These are phyloP conservation scores for Vipera ursinii DNA, from an alignment of 2,797 vertebrate genomes.

Conservation along the genomic window DNA sequence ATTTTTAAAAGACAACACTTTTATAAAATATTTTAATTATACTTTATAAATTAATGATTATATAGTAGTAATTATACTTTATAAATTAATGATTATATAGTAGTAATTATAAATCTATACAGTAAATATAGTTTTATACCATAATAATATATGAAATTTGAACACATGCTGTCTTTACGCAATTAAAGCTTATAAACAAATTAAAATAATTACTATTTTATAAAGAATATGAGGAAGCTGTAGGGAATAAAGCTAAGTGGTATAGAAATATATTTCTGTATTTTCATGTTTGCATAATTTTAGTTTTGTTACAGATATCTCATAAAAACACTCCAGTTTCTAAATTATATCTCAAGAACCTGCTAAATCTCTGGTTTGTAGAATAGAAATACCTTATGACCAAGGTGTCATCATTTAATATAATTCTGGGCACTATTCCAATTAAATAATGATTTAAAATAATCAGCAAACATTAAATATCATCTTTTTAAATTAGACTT, in stretches of 20 bases:
- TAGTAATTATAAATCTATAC: background rate
- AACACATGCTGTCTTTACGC: background rate
- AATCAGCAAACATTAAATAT: background rate
- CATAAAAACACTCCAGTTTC: background rate
- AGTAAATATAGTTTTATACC: background rate
- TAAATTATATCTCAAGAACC: background rate
- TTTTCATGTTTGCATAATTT: background rate
- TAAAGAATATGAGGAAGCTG: background rate
- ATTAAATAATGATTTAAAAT: background rate
- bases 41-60: background rate
- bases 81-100: background rate
- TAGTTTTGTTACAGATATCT: background rate
- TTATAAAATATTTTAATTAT: background rate
- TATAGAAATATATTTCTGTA: background rate
- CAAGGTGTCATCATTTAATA: background rate
- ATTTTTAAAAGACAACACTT: slow-evolving; percentile 23
- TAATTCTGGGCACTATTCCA: background rate
- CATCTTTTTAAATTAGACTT: background rate
- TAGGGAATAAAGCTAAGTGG: background rate
- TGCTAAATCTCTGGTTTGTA: background rate
- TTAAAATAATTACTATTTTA: slow-evolving; percentile 8
- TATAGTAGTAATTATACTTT: background rate
- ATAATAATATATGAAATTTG: slow-evolving; percentile 12
- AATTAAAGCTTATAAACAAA: background rate
- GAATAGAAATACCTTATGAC: background rate